Conservation (phyloP, 2,113 vertebrate species). For the Cyanoramphus novaezelandiae region DNA sequence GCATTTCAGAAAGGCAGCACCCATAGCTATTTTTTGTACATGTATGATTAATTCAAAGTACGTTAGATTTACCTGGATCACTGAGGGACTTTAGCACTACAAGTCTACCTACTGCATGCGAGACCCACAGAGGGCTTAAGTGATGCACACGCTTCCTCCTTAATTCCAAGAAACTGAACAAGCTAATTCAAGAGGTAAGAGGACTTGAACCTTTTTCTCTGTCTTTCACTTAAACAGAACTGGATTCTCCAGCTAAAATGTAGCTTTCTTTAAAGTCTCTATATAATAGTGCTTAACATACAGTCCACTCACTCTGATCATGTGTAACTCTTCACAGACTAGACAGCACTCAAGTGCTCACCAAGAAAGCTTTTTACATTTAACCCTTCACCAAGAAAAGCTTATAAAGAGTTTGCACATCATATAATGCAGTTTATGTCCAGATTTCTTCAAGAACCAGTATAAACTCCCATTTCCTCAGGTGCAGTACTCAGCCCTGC, state of each 20-base stretch:
- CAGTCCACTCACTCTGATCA: neutral
- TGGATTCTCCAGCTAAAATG: neutral
- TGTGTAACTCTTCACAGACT: neutral
- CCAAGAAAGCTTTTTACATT: neutral
- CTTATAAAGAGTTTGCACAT: neutral
- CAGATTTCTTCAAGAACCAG: neutral
- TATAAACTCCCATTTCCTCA: neutral
- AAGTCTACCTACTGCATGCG: neutral
- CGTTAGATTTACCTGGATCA: neutral
- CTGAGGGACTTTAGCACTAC: neutral
- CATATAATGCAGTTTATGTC: neutral
- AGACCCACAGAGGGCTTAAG: neutral
- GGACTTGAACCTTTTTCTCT: neutral
- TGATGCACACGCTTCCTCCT: neutral
- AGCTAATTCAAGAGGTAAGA: neutral
- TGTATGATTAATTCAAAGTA: neutral
- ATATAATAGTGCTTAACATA: neutral
- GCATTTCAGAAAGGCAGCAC: neutral
- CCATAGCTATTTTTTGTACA: neutral
- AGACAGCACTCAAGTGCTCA: neutral
- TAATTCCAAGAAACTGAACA: neutral
- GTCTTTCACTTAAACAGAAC: neutral
- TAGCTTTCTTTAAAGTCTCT: neutral
- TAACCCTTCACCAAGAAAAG: neutral
- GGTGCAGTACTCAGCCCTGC: neutral